phyloP scores from a whole-genome alignment of 37 sponge, comb jelly and placozoan genomes.

The Ianthella basta region DNA sequence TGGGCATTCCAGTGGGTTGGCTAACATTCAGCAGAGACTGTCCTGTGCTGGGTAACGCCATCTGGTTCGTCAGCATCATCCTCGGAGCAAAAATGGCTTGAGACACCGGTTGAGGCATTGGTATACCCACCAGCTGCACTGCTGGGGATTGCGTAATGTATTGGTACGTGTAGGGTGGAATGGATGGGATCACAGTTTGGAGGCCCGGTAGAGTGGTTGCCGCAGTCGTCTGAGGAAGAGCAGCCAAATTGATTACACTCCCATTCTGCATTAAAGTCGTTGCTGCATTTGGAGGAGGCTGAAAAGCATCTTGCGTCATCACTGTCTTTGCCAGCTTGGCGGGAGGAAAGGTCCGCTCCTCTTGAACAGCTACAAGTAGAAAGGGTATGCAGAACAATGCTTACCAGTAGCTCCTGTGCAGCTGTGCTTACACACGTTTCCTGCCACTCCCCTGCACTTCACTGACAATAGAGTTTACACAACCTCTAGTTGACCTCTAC shows the following conservation, averaged over 20 bases:
- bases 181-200: conserved; percentile 13
- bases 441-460: too few species aligned
- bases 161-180: not conserved
- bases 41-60: too few species aligned
- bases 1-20: not conserved
- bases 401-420: too few species aligned
- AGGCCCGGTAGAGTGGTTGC: not conserved
- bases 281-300: not conserved
- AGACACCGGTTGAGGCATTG: not conserved
- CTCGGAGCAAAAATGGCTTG: not conserved
- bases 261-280: not conserved
- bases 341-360: conserved; percentile 71
- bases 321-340: conserved; percentile 17
- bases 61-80: not conserved
- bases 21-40: not conserved
- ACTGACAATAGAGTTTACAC: not conserved
- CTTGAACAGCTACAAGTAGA: conserved; percentile 81
- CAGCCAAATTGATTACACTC: not conserved
- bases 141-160: not conserved
- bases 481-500: not conserved
- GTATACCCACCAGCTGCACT: conserved; percentile 23
- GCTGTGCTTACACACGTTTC: too few species aligned
- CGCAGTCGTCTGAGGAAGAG: not conserved
- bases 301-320: conserved; percentile 4
- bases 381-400: not conserved